Percentiles rank a stretch among this genome's conserved stretches.
Conservation (phyloP, 2,888 invertebrate species). For the Caenorhabditis virilis region DNA sequence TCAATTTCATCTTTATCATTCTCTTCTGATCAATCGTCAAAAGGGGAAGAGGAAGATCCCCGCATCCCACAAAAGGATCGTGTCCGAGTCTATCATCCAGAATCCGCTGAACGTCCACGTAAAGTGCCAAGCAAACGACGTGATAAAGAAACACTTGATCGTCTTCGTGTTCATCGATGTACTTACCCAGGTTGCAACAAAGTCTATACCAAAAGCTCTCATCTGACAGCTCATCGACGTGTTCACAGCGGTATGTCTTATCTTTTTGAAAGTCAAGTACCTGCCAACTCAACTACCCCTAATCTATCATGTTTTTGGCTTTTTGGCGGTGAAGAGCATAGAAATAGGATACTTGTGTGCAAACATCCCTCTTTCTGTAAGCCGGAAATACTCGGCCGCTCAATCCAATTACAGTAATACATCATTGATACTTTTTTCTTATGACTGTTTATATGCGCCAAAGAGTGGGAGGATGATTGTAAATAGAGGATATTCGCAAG, state of each 20-base stretch:
- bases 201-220: constrained; percentile 65
- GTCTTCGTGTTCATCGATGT: constrained; percentile 51
- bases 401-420: constrained; percentile 23
- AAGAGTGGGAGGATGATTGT: neutral
- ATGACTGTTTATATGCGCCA: neutral
- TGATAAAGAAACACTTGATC: constrained; percentile 45
- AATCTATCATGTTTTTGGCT: constrained; percentile 11
- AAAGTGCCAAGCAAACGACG: constrained; percentile 27
- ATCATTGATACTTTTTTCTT: constrained; percentile 6
- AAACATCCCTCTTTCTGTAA: too few relatives aligned
- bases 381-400: neutral
- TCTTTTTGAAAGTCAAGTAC: neutral
- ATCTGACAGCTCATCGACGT: constrained; percentile 63
- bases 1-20: constrained; percentile 21
- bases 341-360: too few relatives aligned
- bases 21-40: constrained; percentile 21
- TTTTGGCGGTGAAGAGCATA: constrained; percentile 16
- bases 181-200: constrained; percentile 56
- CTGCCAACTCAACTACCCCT: too few relatives aligned
- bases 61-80: constrained; percentile 22
- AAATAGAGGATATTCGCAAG: constrained; percentile 2
- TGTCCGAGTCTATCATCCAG: constrained; percentile 20
- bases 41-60: constrained; percentile 23
- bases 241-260: constrained; percentile 60
- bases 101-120: constrained; percentile 22